Base-by-base conservation (phyloP, 2,888 invertebrate genomes). In the Elysia crispata region DNA sequence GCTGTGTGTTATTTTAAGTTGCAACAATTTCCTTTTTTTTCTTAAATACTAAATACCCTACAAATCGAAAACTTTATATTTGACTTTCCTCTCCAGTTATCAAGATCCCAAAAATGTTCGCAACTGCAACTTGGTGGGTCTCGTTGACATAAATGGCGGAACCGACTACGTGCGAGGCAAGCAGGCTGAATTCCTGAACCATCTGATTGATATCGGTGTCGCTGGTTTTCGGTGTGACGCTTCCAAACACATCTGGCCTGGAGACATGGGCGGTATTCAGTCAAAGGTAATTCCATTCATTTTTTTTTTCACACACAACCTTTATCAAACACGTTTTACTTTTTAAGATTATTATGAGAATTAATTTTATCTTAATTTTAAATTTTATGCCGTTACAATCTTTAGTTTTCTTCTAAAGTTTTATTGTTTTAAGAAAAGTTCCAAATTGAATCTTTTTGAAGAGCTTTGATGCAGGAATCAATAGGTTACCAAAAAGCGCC, bases 101-200 rank as follows among this genome's bases (percentile, higher is more conserved):
- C 84, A 85, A 0, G 87, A 89, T 77, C 83, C 87, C 13, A 84
- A 86, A 64, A 85, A 93, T 90, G 94, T 95, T 0, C 94, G 96
- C 81, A 94, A 95, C 85, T 96, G 96, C 88, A 94, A 95, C 83
- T 91, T 96, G 66, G 92, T 93, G 0, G 95, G 95, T 0, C 93
- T 97, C 0, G 95, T 95, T 87, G 97, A 97, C 92, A 93, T 97
- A 83, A 94, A 96, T 88, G 96, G 72, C 20, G 72, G 94, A 0
- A 91, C 92, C 23, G 86, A 87, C 8, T 87, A 88, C 77, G 90
- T 90, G 8, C 83, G 87, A 25, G 83, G 87, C 60, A 88, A 86
- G 83, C 86, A 88, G 18, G 86, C 87, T 1, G 90, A 75, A 15
- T 90, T 83, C 79, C 81, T 89, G 13, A 88, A 89, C 80, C 84